A percentile compares a stretch with the other conserved stretches of the same genome.
These are phyloP conservation scores for Cydia splendana DNA, from an alignment of 1,140 invertebrate species.

Conservation along the genomic window DNA sequence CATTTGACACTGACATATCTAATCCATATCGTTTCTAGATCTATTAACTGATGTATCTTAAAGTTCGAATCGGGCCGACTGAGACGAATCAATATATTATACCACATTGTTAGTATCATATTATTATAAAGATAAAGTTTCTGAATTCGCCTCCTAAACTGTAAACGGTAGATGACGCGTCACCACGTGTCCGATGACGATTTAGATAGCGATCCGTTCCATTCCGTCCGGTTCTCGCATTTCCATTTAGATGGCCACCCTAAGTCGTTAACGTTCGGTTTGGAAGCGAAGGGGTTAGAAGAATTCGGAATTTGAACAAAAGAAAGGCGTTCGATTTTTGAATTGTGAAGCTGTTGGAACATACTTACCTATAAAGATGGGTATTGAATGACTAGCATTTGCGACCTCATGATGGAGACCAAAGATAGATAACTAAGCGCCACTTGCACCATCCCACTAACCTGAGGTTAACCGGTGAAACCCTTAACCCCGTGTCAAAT, in stretches of 20 bases:
- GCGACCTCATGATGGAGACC: too few relatives aligned
- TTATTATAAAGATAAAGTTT: not conserved
- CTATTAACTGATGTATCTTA: too few relatives aligned
- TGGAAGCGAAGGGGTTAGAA: conserved; percentile 19
- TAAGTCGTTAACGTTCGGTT: conserved; percentile 10
- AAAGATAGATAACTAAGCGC: too few relatives aligned
- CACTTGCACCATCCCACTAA: too few relatives aligned
- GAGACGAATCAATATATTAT: too few relatives aligned
- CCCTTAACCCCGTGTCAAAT: too few relatives aligned
- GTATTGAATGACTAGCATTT: too few relatives aligned
- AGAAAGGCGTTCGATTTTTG: not conserved
- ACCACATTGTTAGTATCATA: not conserved
- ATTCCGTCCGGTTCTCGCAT: conserved; percentile 17
- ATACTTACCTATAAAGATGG: too few relatives aligned
- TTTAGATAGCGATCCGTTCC: conserved; percentile 27
- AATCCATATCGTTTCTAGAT: too few relatives aligned
- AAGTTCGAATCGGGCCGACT: too few relatives aligned
- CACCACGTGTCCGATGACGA: conserved; percentile 29
- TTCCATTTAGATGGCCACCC: conserved; percentile 29
- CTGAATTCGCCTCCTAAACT: conserved; percentile 13
- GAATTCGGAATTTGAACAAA: conserved; percentile 30
- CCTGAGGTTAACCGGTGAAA: too few relatives aligned
- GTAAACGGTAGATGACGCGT: conserved; percentile 18
- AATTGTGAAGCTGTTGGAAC: not conserved
- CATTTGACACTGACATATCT: too few relatives aligned